phyloP scores from a whole-genome alignment of 2,888 invertebrate species.

The Andricus quercusramuli region DNA sequence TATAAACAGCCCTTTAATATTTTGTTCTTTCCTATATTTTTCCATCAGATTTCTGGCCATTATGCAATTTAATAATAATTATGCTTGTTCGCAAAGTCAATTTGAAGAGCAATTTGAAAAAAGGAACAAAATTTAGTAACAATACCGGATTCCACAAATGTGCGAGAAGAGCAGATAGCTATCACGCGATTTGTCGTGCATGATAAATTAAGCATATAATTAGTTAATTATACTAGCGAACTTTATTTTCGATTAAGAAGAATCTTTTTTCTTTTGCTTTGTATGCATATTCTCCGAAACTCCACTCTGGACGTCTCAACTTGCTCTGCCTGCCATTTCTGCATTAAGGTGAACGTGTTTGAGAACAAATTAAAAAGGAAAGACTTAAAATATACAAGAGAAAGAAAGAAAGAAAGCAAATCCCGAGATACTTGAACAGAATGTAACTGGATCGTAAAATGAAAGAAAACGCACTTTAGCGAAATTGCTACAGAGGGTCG shows the following conservation, averaged over 20 bases:
- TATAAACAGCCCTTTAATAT: too few relatives aligned
- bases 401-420: slow-evolving; percentile 7
- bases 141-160: too few relatives aligned
- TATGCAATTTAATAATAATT: not conserved
- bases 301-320: not conserved
- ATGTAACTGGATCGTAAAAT: slow-evolving; percentile 19
- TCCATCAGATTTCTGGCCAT: not conserved
- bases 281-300: too few relatives aligned
- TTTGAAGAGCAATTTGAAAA: too few relatives aligned
- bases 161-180: slow-evolving; percentile 35
- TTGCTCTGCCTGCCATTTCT: not conserved
- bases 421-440: not conserved
- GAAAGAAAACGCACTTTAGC: slow-evolving; percentile 15
- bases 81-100: too few relatives aligned
- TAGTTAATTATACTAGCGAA: slow-evolving; percentile 54
- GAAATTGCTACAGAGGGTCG: slow-evolving; percentile 17
- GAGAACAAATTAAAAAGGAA: not conserved
- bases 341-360: not conserved
- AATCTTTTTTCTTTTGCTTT: not conserved
- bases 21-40: not conserved
- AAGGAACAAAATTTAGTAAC: too few relatives aligned
- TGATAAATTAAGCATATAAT: slow-evolving; percentile 63
- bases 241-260: slow-evolving; percentile 53
- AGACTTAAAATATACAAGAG: not conserved
- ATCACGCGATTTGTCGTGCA: slow-evolving; percentile 62